Base-by-base conservation (phyloP, 2,888 invertebrate species). In the Cephus nigrinus region DNA sequence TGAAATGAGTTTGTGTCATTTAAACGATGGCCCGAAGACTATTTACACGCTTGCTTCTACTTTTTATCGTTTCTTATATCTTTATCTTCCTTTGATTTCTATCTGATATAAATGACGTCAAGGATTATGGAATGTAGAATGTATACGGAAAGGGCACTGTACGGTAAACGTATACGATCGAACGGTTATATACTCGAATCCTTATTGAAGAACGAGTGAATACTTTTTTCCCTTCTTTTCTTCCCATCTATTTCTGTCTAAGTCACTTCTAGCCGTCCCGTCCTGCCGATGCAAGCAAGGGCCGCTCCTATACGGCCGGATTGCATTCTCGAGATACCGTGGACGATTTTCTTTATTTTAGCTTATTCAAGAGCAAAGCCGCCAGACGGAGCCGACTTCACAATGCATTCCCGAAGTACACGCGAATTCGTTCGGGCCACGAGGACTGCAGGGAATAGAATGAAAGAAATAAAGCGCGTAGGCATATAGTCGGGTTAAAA, bases 231-330 rank as follows among this genome's bases (percentile, higher is more conserved):
- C 23, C 15, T 40, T 23, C 23, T 9, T 23, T 55, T 55, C 9
- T 55, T 55, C 55, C 55, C 23, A 2, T 55, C 55, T 55, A 55
- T 55, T 55, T 55, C 55, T 55, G 23, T 55, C 55, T 23, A 55
- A 55, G 23, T 55, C 55, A 9, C 23, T 55, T 55, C 55, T 55
- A 55, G 55, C 55, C 55, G 55, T 55, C 55, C 9, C 55, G 23
- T 55, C 55, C 55, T 55, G 23, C 23, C 55, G 23, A 55, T 55
- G 55, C 55, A 23, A 40, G 31, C 55, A 75, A 78, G 71, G 30
- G 87, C 88, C 87, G 88, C 88, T 88, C 87, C 87, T 88, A 86
- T 81, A 82, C 80, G 84, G 76, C 86, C 80, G 55, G 55, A 55
- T 55, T 55, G 82, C 87, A 87, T 88, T 88, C 87, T 80, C 81